Evolutionary conservation across 2,113 vertebrate species (phyloP).

Genomic region (Gasterosteus nipponicus): DNA sequence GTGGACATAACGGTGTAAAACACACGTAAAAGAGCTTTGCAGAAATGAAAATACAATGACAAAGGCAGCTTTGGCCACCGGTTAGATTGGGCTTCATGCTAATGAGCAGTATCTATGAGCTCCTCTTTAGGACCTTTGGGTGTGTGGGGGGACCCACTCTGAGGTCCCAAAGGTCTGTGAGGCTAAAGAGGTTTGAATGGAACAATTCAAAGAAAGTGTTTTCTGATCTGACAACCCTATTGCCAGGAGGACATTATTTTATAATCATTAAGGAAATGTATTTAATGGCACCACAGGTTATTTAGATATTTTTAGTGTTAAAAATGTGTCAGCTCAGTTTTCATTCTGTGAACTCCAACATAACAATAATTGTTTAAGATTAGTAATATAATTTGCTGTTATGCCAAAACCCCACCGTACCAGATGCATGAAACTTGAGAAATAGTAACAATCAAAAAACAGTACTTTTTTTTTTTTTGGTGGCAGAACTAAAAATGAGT

Average conservation of each 20-base stretch:
- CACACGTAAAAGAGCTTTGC: constrained; percentile 11
- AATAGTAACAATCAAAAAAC: no score
- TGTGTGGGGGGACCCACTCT: no score
- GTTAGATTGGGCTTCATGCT: background rate
- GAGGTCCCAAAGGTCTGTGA: no score
- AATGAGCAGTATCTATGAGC: background rate
- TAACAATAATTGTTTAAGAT: background rate
- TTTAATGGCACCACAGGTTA: no score
- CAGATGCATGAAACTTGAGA: no score
- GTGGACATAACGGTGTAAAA: background rate
- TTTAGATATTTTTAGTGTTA: no score
- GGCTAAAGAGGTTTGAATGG: background rate
- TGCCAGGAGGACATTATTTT: background rate
- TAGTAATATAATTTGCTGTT: background rate
- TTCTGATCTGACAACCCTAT: background rate
- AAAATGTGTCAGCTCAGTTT: no score
- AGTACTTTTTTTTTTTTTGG: no score
- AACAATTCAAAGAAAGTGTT: background rate
- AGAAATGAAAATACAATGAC: background rate
- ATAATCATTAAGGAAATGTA: no score
- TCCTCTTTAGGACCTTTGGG: no score
- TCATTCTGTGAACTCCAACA: no score
- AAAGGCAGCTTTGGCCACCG: background rate
- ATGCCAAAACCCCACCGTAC: background rate
- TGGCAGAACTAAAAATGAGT: background rate